A percentile compares a stretch with the other conserved stretches of the same genome.
Evolutionary conservation across 1,140 invertebrate species (phyloP).

Genomic region (Lycorma delicatula): DNA sequence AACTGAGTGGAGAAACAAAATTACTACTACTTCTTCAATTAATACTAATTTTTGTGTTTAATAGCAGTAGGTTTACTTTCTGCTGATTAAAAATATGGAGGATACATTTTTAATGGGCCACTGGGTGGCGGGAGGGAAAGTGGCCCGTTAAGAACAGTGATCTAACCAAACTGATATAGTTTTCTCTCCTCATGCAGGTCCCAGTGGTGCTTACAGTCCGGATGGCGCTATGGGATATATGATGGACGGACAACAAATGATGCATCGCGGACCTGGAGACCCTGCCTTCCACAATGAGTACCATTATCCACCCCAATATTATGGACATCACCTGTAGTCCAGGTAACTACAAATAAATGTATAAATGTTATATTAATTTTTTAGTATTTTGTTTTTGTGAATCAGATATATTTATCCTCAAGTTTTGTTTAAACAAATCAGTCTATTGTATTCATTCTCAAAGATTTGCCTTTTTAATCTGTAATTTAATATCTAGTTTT

Average conservation of each 20-base stretch:
- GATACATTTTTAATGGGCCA: not conserved
- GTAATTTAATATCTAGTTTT: too few species aligned
- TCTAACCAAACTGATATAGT: slow-evolving; percentile 50
- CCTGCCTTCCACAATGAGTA: slow-evolving; percentile 85
- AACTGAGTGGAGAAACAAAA: too few species aligned
- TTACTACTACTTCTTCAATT: too few species aligned
- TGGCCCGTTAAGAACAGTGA: slow-evolving; percentile 38
- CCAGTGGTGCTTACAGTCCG: slow-evolving; percentile 89
- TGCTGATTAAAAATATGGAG: not conserved
- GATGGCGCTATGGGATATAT: slow-evolving; percentile 84
- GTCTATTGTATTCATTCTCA: too few species aligned
- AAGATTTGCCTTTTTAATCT: too few species aligned
- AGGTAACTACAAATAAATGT: not conserved
- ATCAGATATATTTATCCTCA: too few species aligned
- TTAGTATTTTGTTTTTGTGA: too few species aligned
- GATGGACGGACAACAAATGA: slow-evolving; percentile 93
- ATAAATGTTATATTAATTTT: too few species aligned
- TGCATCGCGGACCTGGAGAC: slow-evolving; percentile 86
- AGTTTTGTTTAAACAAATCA: too few species aligned
- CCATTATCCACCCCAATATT: slow-evolving; percentile 84
- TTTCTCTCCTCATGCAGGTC: slow-evolving; percentile 81
- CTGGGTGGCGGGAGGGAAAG: slow-evolving; percentile 9
- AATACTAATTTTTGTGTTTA: too few species aligned
- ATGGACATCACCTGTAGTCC: slow-evolving; percentile 51
- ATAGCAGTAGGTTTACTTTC: too few species aligned